Base-by-base conservation (phyloP, 2,113 vertebrate species). In the Gopherus evgoodei region DNA sequence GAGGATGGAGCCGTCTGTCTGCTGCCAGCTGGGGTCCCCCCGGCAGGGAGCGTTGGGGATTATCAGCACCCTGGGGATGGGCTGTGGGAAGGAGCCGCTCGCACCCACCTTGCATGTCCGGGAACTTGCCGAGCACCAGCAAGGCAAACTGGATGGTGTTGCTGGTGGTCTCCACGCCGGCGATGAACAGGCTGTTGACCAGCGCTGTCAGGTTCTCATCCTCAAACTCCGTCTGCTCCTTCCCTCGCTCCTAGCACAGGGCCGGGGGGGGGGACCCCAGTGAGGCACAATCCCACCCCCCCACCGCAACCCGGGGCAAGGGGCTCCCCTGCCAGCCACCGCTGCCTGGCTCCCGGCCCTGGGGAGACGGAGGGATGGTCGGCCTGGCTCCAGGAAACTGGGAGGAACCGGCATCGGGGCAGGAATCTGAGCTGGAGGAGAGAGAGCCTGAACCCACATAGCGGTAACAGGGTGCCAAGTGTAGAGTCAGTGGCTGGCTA, bases 201-300 rank as follows among this genome's bases (percentile, higher is more conserved):
- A 95, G 96, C 91, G 96, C 95, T 42, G 95, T 57, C 59, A 98
- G 54, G 90, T 98, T 97, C 88, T 97, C 93, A 53, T 96, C 90
- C 0, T 92, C 94, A 93, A 97, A 95, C 54, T 96, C 97, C 5
- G 94, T 95, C 35, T 44, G 35, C 3, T 84, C 52, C 54, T 90
- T 57, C 42, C 91, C 24, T 42, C 94, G 54, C 53, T 97, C 96
- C 97, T 97, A 92, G 38, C 53, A 81, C 80, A 90, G 75, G 24
- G 47, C 29, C 50, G 75, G 27, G 14, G 31, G 42, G 1, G 54
- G 49, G 49, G 38, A 38, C 54, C 29, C 54, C 47, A 1, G 13
- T 21, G 14, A 10, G 5, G 31, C 49, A 29, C 7, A 12, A 16
- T 17, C 29, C 29, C 44, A 52, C 11, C 29, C 31, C 7, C 6